phyloP scores from a whole-genome alignment of 2,888 invertebrate genomes.

The Orthosia gracilis region DNA sequence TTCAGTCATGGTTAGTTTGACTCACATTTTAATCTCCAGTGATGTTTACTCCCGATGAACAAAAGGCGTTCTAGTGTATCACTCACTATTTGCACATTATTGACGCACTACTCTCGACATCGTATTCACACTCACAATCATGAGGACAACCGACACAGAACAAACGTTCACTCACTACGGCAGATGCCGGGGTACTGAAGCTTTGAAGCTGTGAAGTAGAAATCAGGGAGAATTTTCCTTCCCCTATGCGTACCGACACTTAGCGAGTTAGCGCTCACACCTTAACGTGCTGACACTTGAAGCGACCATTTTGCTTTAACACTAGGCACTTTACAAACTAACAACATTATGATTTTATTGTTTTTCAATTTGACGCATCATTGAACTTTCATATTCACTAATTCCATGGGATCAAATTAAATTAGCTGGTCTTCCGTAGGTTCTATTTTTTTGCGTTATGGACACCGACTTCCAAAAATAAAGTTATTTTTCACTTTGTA shows the following conservation, averaged over 20 bases:
- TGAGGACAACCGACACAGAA: conserved; percentile 67
- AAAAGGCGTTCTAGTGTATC: conserved; percentile 66
- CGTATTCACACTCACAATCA: conserved; percentile 81
- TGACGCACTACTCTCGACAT: conserved; percentile 77
- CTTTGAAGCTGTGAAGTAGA: conserved; percentile 46
- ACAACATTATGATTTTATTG: too few relatives aligned
- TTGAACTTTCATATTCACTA: too few relatives aligned
- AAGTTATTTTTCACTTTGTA: too few relatives aligned
- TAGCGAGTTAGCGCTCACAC: conserved; percentile 68
- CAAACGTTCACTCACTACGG: conserved; percentile 78
- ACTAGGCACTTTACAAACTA: too few relatives aligned
- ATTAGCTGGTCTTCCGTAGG: too few relatives aligned
- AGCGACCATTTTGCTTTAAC: conserved; percentile 65
- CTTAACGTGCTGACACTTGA: conserved; percentile 66
- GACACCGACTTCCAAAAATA: too few relatives aligned
- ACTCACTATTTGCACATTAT: conserved; percentile 78
- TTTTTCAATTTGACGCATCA: too few relatives aligned
- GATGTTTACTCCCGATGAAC: conserved; percentile 55
- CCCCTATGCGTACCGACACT: conserved; percentile 67
- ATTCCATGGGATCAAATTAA: too few relatives aligned
- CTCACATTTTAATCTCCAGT: conserved; percentile 51
- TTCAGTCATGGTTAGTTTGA: background rate
- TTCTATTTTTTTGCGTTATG: too few relatives aligned
- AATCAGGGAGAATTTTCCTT: conserved; percentile 72
- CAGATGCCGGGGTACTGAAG: conserved; percentile 85